Conservation (phyloP, 53 echinoderm and acorn worm species). For the Paracentrotus lividus region DNA sequence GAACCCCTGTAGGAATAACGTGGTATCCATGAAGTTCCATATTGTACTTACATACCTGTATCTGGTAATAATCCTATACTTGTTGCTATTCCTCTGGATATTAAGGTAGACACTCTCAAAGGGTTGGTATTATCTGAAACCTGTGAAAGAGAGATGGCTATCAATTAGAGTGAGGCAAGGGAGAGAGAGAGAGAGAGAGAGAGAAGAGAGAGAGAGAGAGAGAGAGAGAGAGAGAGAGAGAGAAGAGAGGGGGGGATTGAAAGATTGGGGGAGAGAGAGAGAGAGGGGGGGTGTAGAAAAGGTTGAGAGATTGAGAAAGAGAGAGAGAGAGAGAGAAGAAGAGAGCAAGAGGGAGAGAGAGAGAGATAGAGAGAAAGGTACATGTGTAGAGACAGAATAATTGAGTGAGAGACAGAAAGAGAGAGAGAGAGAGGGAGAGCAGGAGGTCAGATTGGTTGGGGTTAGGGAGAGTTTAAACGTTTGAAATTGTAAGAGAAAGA, state of each 20-base stretch:
- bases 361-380: background rate
- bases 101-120: background rate
- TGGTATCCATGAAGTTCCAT: too few species aligned
- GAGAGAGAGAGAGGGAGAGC: too few species aligned
- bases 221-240: too few species aligned
- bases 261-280: background rate
- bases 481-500: too few species aligned
- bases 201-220: too few species aligned
- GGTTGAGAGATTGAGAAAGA: background rate
- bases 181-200: background rate
- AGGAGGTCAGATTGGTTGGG: too few species aligned
- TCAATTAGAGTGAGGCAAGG: background rate
- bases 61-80: conserved; percentile 4
- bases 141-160: background rate
- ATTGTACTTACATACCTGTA: background rate
- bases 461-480: too few species aligned
- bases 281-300: background rate
- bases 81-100: conserved; percentile 28
- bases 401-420: too few species aligned
- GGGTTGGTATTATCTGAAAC: background rate
- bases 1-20: too few species aligned
- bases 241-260: too few species aligned
- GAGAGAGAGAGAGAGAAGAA: background rate
- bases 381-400: too few species aligned
- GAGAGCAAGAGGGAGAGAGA: background rate